A percentile compares a stretch with the other conserved stretches of the same genome.
Evolutionary conservation across 2,797 vertebrate genomes (phyloP).

Genomic region (Sebastes reedi): DNA sequence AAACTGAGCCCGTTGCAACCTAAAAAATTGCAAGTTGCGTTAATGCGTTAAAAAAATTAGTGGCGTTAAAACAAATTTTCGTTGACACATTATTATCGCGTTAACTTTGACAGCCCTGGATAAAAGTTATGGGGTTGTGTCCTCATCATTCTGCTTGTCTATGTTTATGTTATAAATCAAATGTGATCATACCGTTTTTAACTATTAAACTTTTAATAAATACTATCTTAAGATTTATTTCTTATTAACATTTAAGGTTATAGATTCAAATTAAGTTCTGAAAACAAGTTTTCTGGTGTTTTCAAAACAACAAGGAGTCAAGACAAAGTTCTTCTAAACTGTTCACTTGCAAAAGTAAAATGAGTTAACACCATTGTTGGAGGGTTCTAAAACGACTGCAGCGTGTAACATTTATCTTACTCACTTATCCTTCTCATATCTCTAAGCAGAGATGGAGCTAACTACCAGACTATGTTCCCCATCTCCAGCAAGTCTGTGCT

Average conservation of each 20-base stretch:
- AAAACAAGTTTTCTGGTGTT: not conserved
- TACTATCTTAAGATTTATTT: not conserved
- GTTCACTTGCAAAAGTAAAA: not conserved
- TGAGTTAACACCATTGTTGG: not conserved
- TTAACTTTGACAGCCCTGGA: too few relatives aligned
- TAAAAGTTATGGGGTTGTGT: not conserved
- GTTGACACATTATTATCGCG: rapidly evolving
- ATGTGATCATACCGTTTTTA: not conserved
- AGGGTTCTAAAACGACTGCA: not conserved
- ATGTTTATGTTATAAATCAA: not conserved
- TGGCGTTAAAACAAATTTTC: too few relatives aligned
- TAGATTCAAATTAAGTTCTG: not conserved
- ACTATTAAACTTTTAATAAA: not conserved
- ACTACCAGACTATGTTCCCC: slow-evolving; percentile 17
- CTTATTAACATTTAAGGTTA: not conserved
- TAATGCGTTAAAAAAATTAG: too few relatives aligned
- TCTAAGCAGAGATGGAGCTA: slow-evolving; percentile 21
- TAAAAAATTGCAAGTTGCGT: too few relatives aligned
- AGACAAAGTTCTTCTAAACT: not conserved
- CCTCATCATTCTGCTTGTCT: not conserved
- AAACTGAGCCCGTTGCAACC: too few relatives aligned
- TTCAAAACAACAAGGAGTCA: not conserved
- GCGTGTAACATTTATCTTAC: not conserved
- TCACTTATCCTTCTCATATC: not conserved
- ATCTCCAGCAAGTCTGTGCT: slow-evolving; percentile 26